Evolutionary conservation across 2,888 invertebrate species (phyloP), one percentile per base, ranked within the genome.

Genomic region (Drosophila silvestris): DNA sequence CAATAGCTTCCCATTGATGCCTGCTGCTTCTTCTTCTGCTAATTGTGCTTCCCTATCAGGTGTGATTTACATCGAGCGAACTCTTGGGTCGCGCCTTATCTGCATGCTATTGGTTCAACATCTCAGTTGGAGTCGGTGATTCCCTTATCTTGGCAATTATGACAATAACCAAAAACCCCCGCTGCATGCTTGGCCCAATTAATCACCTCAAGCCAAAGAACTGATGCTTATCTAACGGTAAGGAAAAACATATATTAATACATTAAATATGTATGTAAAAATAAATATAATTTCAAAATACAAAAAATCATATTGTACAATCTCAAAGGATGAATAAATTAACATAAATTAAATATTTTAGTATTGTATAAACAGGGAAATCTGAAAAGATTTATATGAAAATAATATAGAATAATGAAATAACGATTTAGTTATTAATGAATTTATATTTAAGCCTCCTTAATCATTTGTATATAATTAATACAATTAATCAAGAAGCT

Each of bases 401-500:
- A 33, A 12, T 33, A 12, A 33, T 33, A 33, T 33, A 12, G 33
- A 33, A 33, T 10, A 33, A 33, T 33, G 1, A 33, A 12, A 4
- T 12, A 33, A 33, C 0, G 12, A 4, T 33, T 33, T 33, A 33
- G 12, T 12, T 33, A 12, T 33, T 12, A 33, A 33, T 33, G 4
- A 12, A 33, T 33, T 12, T 33, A 33, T 33, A 33, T 12, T 33
- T 33, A 33, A 33, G 4, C 12, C 5, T 4, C 1, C 12, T 33
- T 5, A 35, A 2, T 35, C 35, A 16, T 35, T 35, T 35, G 16
- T 5, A n/a, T n/a, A 5, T n/a, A n/a, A 26, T 32, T 4, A 41
- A 53, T 35, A 26, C 5, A 26, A 26, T 1, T 26, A 26, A 26
- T 93, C 1, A 92, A 92, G 73, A 93, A 93, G 63, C 72, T 93